Base-by-base conservation (phyloP, 1,140 invertebrate species). In the Frieseomelitta varia region DNA sequence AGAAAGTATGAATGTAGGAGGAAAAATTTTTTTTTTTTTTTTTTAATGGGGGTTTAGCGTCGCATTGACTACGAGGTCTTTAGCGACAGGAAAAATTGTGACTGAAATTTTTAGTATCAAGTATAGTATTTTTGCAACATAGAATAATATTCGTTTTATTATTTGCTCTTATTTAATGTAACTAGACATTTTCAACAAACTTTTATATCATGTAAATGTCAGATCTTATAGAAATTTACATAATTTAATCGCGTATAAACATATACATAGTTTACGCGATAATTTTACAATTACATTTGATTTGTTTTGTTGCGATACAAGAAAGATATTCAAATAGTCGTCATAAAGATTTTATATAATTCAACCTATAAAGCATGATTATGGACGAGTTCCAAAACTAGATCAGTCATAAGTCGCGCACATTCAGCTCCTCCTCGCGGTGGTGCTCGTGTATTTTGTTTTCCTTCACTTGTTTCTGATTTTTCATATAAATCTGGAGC, bases 401-500 rank as follows among this genome's bases (percentile, higher is more conserved):
- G 86, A 24, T 95, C 94, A 61, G 94, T 95, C 94, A 95, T 95
- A 15, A 95, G 90, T 69, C 90, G 89, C 11, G 93, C 91, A 65
- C 94, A 95, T 56, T 94, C 90, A 0, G 89, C 92, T 4, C 93
- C 93, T 51, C 92, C 94, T 12, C 89, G 92, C 24, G 94, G 93
- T 19, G 93, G 93, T 65, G 92, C 93, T 90, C n/a, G 87, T 65
- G 21, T 58, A 30, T 11, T 82, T 34, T 84, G 78, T 14, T 92
- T 91, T 53, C 89, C 90, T 65, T 91, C 87, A 14, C 85, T 87
- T 12, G 87, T 74, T 78, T 93, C 95, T 81, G 95, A 93, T 34
- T 93, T 93, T 89, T 96, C 95, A 88, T 97, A 97, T 79, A 97
- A 92, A 90, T 97, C 97, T 0, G 97, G 97, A 0, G 97, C 97